phyloP scores from a whole-genome alignment of 2,113 vertebrate species.

The Percina caprodes region DNA sequence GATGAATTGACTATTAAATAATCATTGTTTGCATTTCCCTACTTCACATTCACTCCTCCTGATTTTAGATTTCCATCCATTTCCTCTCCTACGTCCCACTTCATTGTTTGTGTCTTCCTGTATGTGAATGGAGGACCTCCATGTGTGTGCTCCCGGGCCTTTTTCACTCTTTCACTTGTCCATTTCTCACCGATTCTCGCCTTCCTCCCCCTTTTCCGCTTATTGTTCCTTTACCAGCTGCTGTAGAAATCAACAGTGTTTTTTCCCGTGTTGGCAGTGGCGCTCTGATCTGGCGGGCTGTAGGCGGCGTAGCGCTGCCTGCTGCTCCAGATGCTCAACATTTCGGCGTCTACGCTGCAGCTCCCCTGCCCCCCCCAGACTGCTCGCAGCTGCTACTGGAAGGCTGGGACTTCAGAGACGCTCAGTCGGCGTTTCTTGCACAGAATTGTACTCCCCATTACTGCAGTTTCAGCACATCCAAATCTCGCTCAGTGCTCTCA shows the following conservation, averaged over 20 bases:
- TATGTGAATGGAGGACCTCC: slow-evolving; percentile 25
- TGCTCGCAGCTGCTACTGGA: slow-evolving; percentile 76
- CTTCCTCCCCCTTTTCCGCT: slow-evolving; percentile 60
- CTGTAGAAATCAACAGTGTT: slow-evolving; percentile 62
- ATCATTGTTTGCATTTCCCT: too few relatives aligned
- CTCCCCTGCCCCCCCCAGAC: slow-evolving; percentile 45
- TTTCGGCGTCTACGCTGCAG: slow-evolving; percentile 53
- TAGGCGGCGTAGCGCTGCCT: slow-evolving; percentile 58
- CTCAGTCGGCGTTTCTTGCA: slow-evolving; percentile 66
- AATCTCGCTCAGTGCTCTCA: slow-evolving; percentile 52
- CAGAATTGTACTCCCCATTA: slow-evolving; percentile 55
- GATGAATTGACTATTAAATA: too few relatives aligned
- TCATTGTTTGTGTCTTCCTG: slow-evolving; percentile 71
- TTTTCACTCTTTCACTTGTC: slow-evolving; percentile 19
- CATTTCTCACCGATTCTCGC: slow-evolving; percentile 49
- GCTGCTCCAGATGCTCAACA: slow-evolving; percentile 76
- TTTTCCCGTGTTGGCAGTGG: slow-evolving; percentile 51
- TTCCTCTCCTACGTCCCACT: slow-evolving; percentile 30
- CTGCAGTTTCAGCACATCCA: slow-evolving; percentile 73
- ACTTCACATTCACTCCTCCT: slow-evolving; percentile 11
- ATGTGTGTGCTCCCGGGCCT: slow-evolving; percentile 32
- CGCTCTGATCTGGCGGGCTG: slow-evolving; percentile 58
- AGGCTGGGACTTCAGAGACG: slow-evolving; percentile 77
- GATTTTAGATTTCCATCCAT: slow-evolving; percentile 26
- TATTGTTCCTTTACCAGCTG: slow-evolving; percentile 71